Evolutionary conservation across 2,888 invertebrate genomes (phyloP).

Genomic region (Amphiduros pacificus): DNA sequence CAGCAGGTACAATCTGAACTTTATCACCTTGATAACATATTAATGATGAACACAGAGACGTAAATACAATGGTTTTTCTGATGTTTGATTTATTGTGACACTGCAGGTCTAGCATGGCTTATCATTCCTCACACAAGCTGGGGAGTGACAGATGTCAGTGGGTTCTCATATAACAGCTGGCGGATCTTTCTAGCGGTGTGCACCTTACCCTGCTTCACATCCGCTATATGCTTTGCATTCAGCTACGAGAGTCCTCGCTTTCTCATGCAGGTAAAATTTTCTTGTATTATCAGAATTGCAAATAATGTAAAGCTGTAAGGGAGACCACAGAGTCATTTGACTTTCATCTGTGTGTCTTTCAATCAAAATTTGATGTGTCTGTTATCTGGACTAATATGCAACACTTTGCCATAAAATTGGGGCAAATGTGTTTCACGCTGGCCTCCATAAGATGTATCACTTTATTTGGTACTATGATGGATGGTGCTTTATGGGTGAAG

Average conservation of each 20-base stretch:
- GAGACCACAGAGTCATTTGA: no score
- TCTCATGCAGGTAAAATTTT: constrained; percentile 72
- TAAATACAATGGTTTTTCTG: neutral
- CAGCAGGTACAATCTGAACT: constrained; percentile 68
- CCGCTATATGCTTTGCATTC: constrained; percentile 76
- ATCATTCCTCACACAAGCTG: constrained; percentile 67
- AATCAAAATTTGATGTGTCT: no score
- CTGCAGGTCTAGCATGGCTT: constrained; percentile 70
- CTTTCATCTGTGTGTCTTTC: no score
- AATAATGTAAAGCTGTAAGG: no score
- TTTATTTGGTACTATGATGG: no score
- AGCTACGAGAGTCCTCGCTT: constrained; percentile 89
- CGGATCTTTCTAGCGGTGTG: constrained; percentile 86
- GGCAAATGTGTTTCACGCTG: no score
- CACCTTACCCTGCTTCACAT: constrained; percentile 84
- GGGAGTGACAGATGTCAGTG: constrained; percentile 53
- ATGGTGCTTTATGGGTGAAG: no score
- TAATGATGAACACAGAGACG: neutral
- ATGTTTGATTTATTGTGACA: constrained; percentile 32
- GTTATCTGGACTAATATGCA: no score
- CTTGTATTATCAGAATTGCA: neutral
- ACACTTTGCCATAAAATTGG: no score
- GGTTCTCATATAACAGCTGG: constrained; percentile 85
- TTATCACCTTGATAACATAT: neutral
- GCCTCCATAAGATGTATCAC: no score